Percentiles rank a stretch among this genome's conserved stretches.
Conservation (phyloP, 2,113 vertebrate genomes). For the Chroicocephalus ridibundus region DNA sequence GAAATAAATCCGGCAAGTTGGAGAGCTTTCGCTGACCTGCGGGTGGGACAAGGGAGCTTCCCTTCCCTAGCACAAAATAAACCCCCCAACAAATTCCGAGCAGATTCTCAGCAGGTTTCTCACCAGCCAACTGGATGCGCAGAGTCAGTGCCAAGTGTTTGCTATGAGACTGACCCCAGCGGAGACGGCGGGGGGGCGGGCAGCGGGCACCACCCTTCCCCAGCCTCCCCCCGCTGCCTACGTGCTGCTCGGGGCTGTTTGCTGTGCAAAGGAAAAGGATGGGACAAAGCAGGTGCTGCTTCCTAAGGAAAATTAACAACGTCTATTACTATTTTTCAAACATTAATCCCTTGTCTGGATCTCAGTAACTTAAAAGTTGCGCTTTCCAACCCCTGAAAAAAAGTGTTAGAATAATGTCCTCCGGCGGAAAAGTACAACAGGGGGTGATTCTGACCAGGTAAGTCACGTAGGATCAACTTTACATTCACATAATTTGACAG, state of each 20-base stretch:
- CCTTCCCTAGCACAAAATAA: background rate
- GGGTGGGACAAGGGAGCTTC: background rate
- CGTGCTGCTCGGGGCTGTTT: background rate
- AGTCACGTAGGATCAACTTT: background rate
- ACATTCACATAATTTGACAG: background rate
- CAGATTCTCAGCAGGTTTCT: background rate
- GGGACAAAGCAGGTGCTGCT: background rate
- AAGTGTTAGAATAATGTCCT: background rate
- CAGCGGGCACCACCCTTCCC: background rate
- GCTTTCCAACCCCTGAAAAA: background rate
- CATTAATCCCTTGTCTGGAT: background rate
- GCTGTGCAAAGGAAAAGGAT: background rate
- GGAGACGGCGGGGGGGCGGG: background rate
- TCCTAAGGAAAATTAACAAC: background rate
- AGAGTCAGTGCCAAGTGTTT: accelerated
- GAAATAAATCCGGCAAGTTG: background rate
- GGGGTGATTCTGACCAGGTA: background rate
- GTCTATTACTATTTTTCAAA: background rate
- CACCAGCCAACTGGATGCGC: accelerated
- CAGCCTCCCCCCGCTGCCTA: background rate
- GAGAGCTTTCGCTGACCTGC: background rate
- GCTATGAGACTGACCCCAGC: accelerated
- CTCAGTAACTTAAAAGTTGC: background rate
- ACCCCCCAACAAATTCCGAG: background rate
- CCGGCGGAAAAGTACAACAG: background rate